These are phyloP conservation scores for Orthosia cruda DNA, from an alignment of 2,888 invertebrate species.

Conservation along the genomic window DNA sequence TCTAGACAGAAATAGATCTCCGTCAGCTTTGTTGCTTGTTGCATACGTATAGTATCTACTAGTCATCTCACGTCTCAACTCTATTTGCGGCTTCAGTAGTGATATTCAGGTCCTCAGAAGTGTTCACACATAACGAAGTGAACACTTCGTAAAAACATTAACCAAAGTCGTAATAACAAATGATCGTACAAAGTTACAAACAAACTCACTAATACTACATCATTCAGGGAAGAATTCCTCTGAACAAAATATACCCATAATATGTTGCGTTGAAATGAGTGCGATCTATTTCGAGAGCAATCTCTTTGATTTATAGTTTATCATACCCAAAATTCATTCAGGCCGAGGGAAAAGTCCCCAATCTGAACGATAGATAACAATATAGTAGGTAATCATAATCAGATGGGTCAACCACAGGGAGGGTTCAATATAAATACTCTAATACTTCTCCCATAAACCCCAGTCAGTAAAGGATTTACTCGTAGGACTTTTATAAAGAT, in stretches of 20 bases:
- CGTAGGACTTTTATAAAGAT: too few relatives aligned
- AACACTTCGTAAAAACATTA: too few relatives aligned
- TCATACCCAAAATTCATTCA: slow-evolving; percentile 31
- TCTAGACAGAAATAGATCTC: too few relatives aligned
- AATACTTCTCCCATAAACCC: slow-evolving; percentile 31
- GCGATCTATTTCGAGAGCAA: slow-evolving; percentile 41
- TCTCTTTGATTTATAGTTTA: slow-evolving; percentile 60
- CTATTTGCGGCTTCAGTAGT: too few relatives aligned
- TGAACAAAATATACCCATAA: not conserved
- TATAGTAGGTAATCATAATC: slow-evolving; percentile 39
- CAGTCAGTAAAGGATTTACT: slow-evolving; percentile 20
- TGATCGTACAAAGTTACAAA: not conserved
- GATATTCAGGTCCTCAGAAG: too few relatives aligned
- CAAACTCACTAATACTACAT: not conserved
- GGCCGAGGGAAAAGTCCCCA: slow-evolving; percentile 38
- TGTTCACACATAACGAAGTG: too few relatives aligned
- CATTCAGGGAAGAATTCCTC: too few relatives aligned
- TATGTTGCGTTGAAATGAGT: slow-evolving; percentile 42
- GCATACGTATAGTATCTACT: too few relatives aligned
- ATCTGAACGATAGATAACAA: slow-evolving; percentile 45
- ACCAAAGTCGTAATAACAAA: not conserved
- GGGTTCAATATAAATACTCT: slow-evolving; percentile 30
- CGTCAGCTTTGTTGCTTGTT: too few relatives aligned
- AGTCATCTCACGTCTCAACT: too few relatives aligned
- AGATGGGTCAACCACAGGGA: slow-evolving; percentile 35